These are phyloP conservation scores for Corticium candelabrum DNA, from an alignment of 37 sponge, comb jelly and placozoan species.

Conservation along the genomic window DNA sequence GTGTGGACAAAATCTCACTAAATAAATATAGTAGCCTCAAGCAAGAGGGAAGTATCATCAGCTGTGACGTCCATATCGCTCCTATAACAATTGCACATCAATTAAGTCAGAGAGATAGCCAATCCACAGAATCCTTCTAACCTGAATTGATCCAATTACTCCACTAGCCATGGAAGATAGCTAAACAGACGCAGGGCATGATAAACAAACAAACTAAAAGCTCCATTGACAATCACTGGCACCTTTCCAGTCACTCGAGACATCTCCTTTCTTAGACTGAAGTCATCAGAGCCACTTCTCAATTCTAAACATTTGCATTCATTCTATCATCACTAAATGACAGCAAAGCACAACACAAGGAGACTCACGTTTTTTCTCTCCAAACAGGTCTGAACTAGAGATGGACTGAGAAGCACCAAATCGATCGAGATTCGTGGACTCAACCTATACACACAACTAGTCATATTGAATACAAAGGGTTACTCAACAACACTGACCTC, in stretches of 20 bases:
- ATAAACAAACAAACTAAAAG: background rate
- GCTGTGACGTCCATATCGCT: background rate
- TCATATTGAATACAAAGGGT: background rate
- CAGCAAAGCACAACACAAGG: too few species aligned
- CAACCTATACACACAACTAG: too few species aligned
- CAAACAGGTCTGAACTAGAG: constrained; percentile 94
- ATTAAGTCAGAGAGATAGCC: background rate
- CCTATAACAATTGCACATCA: background rate
- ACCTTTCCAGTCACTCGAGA: too few species aligned
- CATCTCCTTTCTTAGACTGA: too few species aligned
- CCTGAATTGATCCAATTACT: background rate
- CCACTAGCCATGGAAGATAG: constrained; percentile 1
- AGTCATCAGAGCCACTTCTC: too few species aligned
- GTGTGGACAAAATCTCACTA: too few species aligned
- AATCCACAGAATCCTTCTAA: background rate
- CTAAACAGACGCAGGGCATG: background rate
- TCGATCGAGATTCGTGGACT: too few species aligned
- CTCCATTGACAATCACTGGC: background rate
- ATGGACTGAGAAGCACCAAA: constrained; percentile 68
- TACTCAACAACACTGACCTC: too few species aligned
- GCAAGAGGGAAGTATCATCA: too few species aligned
- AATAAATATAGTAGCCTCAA: too few species aligned
- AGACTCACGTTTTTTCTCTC: constrained; percentile 8
- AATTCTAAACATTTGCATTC: too few species aligned
- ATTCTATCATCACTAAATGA: too few species aligned